phyloP scores from a whole-genome alignment of 1,140 invertebrate genomes.

The Pararge aegeria region DNA sequence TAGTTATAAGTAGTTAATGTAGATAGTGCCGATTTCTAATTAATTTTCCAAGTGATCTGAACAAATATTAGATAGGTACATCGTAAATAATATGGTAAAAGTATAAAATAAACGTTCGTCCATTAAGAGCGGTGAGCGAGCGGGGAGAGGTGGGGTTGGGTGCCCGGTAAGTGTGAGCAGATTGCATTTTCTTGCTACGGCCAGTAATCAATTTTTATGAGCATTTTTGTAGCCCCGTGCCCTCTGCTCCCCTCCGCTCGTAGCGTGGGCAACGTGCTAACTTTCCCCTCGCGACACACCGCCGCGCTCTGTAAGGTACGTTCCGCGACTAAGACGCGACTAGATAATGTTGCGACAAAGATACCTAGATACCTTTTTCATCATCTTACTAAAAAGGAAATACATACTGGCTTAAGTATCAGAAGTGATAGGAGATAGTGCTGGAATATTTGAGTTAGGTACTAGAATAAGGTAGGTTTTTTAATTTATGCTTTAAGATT shows the following conservation, averaged over 20 bases:
- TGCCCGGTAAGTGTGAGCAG: conserved; percentile 43
- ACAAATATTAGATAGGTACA: conserved; percentile 37
- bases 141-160: conserved; percentile 31
- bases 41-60: conserved; percentile 21
- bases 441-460: too few relatives aligned
- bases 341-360: not conserved
- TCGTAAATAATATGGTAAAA: conserved; percentile 56
- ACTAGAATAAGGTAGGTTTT: too few relatives aligned
- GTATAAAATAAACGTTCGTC: conserved; percentile 61
- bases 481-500: too few relatives aligned
- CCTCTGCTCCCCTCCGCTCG: conserved; percentile 26
- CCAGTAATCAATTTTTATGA: conserved; percentile 76
- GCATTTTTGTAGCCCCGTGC: conserved; percentile 62
- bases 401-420: too few relatives aligned
- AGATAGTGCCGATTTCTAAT: conserved; percentile 19
- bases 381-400: too few relatives aligned
- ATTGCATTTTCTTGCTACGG: conserved; percentile 75
- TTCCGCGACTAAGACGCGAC: not conserved
- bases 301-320: not conserved
- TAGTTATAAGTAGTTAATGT: too few relatives aligned
- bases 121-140: conserved; percentile 44
- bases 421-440: too few relatives aligned
- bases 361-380: not conserved
- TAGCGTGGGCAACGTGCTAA: conserved; percentile 33
- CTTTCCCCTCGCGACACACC: conserved; percentile 25